Evolutionary conservation across 2,113 vertebrate species (phyloP).

Genomic region (Tyto alba): DNA sequence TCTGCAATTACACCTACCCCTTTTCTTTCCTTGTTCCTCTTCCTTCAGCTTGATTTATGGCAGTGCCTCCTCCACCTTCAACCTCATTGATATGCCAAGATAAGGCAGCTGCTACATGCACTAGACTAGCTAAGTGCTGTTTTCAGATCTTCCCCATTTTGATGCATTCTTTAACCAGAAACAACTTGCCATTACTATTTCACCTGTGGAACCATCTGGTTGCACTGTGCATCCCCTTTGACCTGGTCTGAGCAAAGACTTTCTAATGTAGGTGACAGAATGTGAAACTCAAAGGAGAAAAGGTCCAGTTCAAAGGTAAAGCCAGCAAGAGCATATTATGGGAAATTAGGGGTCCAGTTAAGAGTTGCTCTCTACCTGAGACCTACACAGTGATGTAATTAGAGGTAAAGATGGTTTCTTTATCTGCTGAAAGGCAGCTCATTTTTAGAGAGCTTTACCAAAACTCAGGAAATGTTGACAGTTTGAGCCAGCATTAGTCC

Average conservation of each 20-base stretch:
- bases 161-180: neutral
- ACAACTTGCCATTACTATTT: neutral
- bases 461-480: neutral
- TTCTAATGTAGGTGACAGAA: neutral
- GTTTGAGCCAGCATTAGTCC: neutral
- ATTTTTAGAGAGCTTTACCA: neutral
- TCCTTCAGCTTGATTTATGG: conserved; percentile 4
- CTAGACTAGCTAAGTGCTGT: neutral
- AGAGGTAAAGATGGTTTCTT: neutral
- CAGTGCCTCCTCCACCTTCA: conserved; percentile 11
- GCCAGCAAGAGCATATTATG: neutral
- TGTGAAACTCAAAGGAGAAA: neutral
- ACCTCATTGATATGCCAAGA: conserved; percentile 3
- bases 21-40: conserved; percentile 17
- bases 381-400: neutral
- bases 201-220: neutral
- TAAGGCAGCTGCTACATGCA: neutral
- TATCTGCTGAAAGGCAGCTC: neutral
- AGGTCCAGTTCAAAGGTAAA: neutral
- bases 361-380: neutral
- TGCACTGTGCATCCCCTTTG: neutral
- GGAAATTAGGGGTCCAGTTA: neutral
- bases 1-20: conserved; percentile 39
- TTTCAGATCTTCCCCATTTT: neutral
- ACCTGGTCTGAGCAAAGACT: neutral